Percentiles rank a stretch among this genome's conserved stretches.
Conservation (phyloP, 2,888 invertebrate genomes). For the Apodemia zela region DNA sequence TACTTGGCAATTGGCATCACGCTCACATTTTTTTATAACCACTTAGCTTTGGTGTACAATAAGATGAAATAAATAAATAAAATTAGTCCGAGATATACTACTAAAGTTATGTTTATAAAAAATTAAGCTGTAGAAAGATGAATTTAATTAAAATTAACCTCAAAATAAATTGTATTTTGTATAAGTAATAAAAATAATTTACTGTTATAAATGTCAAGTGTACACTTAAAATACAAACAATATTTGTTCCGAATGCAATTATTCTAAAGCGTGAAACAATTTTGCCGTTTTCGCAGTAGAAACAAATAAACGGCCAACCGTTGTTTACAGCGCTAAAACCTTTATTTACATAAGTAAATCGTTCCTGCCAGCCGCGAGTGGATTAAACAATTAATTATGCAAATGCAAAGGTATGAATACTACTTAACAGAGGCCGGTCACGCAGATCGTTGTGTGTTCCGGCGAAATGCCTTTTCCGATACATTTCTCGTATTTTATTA, state of each 20-base stretch:
- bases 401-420: constrained; percentile 40
- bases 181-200: neutral
- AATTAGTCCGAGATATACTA: too few species aligned
- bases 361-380: constrained; percentile 41
- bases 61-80: too few species aligned
- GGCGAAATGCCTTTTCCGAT: constrained; percentile 34
- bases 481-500: constrained; percentile 6
- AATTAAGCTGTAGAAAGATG: too few species aligned
- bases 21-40: too few species aligned
- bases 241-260: constrained; percentile 12
- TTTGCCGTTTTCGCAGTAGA: constrained; percentile 22
- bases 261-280: constrained; percentile 22
- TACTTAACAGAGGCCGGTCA: constrained; percentile 43
- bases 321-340: constrained; percentile 27
- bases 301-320: constrained; percentile 24
- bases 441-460: constrained; percentile 41
- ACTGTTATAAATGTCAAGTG: neutral
- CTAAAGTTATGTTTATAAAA: too few species aligned
- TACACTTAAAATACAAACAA: neutral
- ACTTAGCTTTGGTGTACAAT: too few species aligned
- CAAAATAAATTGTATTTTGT: neutral
- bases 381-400: constrained; percentile 64
- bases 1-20: too few species aligned
- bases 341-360: constrained; percentile 41
- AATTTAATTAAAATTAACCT: too few species aligned